Base-by-base conservation (phyloP, 2,797 vertebrate genomes). In the Ptychobarbus kaznakovi region DNA sequence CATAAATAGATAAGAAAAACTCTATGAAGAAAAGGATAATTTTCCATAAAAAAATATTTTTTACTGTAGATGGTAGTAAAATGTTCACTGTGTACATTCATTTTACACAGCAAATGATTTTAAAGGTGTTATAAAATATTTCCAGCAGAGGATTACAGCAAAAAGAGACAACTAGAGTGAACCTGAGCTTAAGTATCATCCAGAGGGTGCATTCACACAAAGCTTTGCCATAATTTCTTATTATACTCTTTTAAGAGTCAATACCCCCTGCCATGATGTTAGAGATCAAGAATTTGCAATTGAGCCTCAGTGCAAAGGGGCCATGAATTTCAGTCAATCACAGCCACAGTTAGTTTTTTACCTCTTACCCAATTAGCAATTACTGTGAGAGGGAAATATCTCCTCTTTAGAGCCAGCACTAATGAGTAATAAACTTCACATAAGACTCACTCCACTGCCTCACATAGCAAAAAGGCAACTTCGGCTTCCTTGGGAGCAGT, bases 341-440 rank as follows among this genome's bases (percentile, higher is more conserved):
- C 72, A 89, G 53, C 12, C 76, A 53, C 82, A 58, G 82, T 90
- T 89, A 86, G 79, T 72, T 65, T 80, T 92, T 91, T 92, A 87
- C 82, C 86, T 92, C 89, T 88, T 88, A 78, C 84, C 86, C 79
- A 89, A 88, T 93, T 91, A 92, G 90, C 73, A 44, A 90, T 84
- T 86, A 63, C 85, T 87, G 51, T 89, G 86, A 89, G 86, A 72
- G 76, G 85, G 81, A 83, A 88, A 86, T 61, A 84, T 81, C 82
- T 84, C 76, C 86, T 83, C 83, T 13, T 86, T 61, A 83, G 85
- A 80, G 86, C 51, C 65, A 70, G 49, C 82, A 58, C 85, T 92
- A 92, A 93, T 91, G 89, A 92, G 87, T 91, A 89, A 89, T 91
- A 91, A 91, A 87, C 87, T 84, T 77, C 73, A 83, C 76, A 83